phyloP scores from a whole-genome alignment of 2,888 invertebrate genomes.

The Troglohyphantes excavatus region DNA sequence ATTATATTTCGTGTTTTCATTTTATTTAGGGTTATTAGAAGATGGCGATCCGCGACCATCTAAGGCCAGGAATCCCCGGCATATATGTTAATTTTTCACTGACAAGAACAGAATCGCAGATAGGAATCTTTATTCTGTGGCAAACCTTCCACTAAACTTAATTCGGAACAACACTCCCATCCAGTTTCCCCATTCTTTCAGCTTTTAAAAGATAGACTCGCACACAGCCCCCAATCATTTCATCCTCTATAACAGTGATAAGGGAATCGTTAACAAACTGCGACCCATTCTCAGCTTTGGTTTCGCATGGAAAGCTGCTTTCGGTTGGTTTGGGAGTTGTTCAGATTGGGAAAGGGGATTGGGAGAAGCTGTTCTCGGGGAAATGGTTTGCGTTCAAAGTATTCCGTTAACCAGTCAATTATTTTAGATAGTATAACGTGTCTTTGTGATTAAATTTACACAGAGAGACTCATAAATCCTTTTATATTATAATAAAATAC shows the following conservation, averaged over 20 bases:
- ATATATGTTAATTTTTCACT: slow-evolving; percentile 34
- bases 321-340: not conserved
- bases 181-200: slow-evolving; percentile 32
- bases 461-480: too few relatives aligned
- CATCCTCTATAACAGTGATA: slow-evolving; percentile 39
- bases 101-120: slow-evolving; percentile 13
- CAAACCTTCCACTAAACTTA: slow-evolving; percentile 39
- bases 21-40: too few relatives aligned
- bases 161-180: slow-evolving; percentile 54
- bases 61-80: too few relatives aligned
- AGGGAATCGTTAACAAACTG: slow-evolving; percentile 45
- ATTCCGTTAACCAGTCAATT: too few relatives aligned
- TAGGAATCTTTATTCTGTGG: slow-evolving; percentile 47
- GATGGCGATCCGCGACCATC: too few relatives aligned
- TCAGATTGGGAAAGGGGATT: not conserved
- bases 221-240: slow-evolving; percentile 18
- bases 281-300: slow-evolving; percentile 5
- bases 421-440: too few relatives aligned
- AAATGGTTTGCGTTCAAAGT: too few relatives aligned
- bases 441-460: too few relatives aligned
- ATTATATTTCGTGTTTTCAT: too few relatives aligned
- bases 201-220: slow-evolving; percentile 16
- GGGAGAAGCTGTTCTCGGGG: too few relatives aligned
- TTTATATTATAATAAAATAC: too few relatives aligned
- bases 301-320: not conserved